Evolutionary conservation across 2,888 invertebrate species (phyloP), one percentile per base, ranked within the genome.

Genomic region (Cryptocheilus praepositus): DNA sequence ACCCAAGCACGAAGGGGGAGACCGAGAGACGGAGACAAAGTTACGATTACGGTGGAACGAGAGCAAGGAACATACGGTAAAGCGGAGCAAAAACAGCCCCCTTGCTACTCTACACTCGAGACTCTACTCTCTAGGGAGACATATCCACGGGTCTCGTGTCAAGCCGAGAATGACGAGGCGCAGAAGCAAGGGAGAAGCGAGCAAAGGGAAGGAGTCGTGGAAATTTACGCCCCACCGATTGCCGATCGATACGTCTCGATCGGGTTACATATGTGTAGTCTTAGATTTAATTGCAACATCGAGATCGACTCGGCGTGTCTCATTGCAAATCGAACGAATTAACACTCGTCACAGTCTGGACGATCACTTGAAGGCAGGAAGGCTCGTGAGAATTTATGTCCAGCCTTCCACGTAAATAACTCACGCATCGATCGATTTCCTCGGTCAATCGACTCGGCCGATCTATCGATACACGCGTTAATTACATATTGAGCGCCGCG

Each of bases 81-180:
- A 49, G 45, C 60, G 46, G 45, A 64, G 70, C 77, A 77, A 79
- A 80, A 80, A 81, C 75, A 77, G 73, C 73, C 73, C 78, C 74
- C 74, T 79, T 64, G 49, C 61, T 60, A 57, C 54, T 67, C 59
- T 28, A 11, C 22, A 25, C 54, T 49, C 56, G 18, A 16, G 21
- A 54, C 54, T 49, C 61, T 44, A 19, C 45, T 25, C 45, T 44
- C 36, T 11, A 11, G 54, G 21, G 55, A 53, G 64, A 46, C 64
- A 64, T 49, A 51, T 66, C 51, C 66, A 54, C 54, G 36, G 61
- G 51, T 57, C 64, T 56, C 46, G 53, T 44, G 63, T 67, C 53
- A 57, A 67, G 46, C 52, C 36, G 43, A 25, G 55, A n/a, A 25
- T 28, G 55, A 55, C 16, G 55, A 53, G 53, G 22, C 19, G 22